phyloP scores from a whole-genome alignment of 2,113 vertebrate species.

The Ceuthmochares aereus region DNA sequence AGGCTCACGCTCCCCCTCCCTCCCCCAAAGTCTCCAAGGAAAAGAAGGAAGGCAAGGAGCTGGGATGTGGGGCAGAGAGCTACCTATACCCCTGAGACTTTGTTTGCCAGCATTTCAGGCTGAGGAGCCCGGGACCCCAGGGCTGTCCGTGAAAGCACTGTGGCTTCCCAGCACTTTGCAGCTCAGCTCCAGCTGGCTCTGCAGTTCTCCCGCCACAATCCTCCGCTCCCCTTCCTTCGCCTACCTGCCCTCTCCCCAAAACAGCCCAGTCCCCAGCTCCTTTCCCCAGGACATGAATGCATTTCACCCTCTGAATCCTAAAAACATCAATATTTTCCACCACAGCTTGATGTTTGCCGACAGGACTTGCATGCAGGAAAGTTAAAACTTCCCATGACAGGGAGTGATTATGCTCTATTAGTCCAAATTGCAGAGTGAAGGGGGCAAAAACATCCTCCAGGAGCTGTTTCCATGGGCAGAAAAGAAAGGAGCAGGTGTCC shows the following conservation, averaged over 20 bases:
- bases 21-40: not conserved
- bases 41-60: not conserved
- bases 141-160: not conserved
- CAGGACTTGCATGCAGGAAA: slow-evolving; percentile 50
- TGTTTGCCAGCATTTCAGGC: slow-evolving; percentile 20
- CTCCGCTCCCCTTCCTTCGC: not conserved
- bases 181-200: not conserved
- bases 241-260: not conserved
- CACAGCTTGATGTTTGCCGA: not conserved
- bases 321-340: not conserved
- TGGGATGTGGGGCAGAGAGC: not conserved
- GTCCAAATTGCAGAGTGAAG: not conserved
- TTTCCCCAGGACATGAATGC: not conserved
- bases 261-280: not conserved
- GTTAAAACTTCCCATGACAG: slow-evolving; percentile 58
- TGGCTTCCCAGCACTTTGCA: not conserved
- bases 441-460: not conserved
- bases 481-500: not conserved
- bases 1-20: not conserved
- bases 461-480: not conserved
- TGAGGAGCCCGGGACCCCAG: slow-evolving; percentile 13
- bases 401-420: not conserved
- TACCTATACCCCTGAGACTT: not conserved
- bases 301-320: not conserved
- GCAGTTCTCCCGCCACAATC: not conserved